These are phyloP conservation scores for Drosophila planitibia DNA, from an alignment of 2,888 invertebrate species.

Conservation along the genomic window DNA sequence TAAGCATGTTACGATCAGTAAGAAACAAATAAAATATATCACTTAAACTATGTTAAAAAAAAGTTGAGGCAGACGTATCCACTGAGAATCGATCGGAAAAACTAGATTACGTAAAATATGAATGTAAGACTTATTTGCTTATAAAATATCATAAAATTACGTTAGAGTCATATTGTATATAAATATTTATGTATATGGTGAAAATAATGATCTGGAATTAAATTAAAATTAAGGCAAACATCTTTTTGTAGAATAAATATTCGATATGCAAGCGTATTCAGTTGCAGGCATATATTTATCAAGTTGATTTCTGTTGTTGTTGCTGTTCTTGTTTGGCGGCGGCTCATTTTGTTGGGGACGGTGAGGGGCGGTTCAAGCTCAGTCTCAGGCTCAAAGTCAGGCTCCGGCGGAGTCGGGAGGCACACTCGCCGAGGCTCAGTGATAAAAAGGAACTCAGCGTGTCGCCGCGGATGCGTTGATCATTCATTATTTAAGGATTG, in stretches of 20 bases:
- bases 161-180: background rate
- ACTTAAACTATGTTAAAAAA: background rate
- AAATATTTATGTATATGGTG: background rate
- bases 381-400: background rate
- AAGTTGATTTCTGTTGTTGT: background rate
- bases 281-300: too few relatives aligned
- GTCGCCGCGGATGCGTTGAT: constrained; percentile 85
- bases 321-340: constrained; percentile 21
- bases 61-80: background rate
- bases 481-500: constrained; percentile 86
- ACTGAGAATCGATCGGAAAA: background rate
- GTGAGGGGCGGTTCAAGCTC: background rate
- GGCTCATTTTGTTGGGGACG: constrained; percentile 34
- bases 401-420: constrained; percentile 10
- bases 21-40: background rate
- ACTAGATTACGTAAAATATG: background rate
- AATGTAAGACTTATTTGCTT: background rate
- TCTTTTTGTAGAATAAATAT: background rate
- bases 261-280: constrained; percentile 1
- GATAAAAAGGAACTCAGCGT: constrained; percentile 85
- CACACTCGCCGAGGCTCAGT: constrained; percentile 61
- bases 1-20: background rate
- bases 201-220: too few relatives aligned
- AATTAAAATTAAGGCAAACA: background rate
- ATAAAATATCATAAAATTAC: background rate